phyloP scores from a whole-genome alignment of 2,797 vertebrate species.

The Gobio occitaniae region DNA sequence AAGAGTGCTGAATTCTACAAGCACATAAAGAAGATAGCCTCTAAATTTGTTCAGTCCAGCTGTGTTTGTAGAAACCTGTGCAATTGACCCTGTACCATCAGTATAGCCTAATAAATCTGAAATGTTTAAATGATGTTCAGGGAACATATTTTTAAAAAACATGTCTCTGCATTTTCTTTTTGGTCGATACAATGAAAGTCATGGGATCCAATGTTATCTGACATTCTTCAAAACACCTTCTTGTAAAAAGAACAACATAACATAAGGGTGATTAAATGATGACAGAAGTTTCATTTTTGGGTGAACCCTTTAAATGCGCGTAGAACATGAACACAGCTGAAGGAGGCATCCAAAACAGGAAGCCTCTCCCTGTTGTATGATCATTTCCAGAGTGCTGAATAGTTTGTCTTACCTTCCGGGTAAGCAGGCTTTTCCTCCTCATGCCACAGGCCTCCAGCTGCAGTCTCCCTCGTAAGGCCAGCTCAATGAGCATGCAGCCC shows the following conservation, averaged over 20 bases:
- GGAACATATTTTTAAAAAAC: not conserved
- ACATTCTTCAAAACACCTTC: not conserved
- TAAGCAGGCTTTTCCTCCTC: slow-evolving; percentile 93
- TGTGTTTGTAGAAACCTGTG: not conserved
- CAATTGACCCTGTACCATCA: not conserved
- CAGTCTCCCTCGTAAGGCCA: slow-evolving; percentile 90
- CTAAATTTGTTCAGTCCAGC: not conserved
- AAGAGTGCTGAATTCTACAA: not conserved
- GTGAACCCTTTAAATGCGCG: not conserved
- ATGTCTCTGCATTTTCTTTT: not conserved
- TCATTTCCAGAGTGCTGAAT: not conserved
- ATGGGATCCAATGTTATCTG: not conserved
- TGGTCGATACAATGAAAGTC: too few species aligned
- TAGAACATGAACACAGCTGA: not conserved
- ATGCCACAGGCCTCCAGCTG: slow-evolving; percentile 93
- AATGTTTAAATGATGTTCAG: not conserved
- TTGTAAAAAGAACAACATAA: not conserved
- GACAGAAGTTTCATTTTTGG: not conserved
- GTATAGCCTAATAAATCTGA: not conserved
- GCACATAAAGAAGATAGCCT: not conserved
- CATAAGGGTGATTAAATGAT: not conserved
- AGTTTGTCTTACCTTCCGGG: slow-evolving; percentile 85
- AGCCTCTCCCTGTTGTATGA: not conserved
- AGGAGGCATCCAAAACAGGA: slow-evolving; percentile 11
- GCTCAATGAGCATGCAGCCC: slow-evolving; percentile 96